Base-by-base conservation (phyloP, 2,797 vertebrate genomes). In the Calcarius lapponicus region DNA sequence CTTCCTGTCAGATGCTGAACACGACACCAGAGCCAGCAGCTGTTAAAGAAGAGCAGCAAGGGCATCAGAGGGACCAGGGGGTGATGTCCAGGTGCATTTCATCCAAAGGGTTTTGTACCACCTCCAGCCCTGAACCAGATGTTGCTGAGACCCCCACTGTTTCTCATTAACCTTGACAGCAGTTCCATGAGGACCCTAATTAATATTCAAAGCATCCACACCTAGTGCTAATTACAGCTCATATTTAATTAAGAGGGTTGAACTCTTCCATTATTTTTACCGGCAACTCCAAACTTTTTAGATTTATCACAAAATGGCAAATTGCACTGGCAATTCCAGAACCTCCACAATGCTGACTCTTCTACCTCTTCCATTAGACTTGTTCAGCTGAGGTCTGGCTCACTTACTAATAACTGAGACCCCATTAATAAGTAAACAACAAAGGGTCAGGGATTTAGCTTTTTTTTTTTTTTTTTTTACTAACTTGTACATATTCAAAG, bases 241-340 rank as follows among this genome's bases (percentile, higher is more conserved):
- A 98, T 98, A 97, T 97, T 98, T 98, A 98, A 98, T 98, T 98
- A 98, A 98, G 97, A 98, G 82, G 82, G 80, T 40, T 83, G 82
- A 96, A 95, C 80, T 96, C 97, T 50, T 83, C 51, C 80, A 96
- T 95, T 91, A 92, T 94, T 97, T 95, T 96, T 94, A 94, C 70
- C 78, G 71, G 85, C 40, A 93, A 83, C 92, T 96, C 94, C 91
- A 92, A 91, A 96, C 11, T 96, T 84, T 47, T 91, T 34, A 74
- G 84, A 79, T 88, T 74, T 67, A 56, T 62, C 25, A 31, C 62
- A 43, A 62, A 81, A 80, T 17, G 19, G 50, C 34, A 80, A 67
- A 81, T 47, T 62, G 67, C 9, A 11, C 60, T 72, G 88, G 86
- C 54, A 66, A 51, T 64, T 92, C 45, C 58, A 72, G 78, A 87